These are phyloP conservation scores for Oxyruncus cristatus DNA, from an alignment of 2,113 vertebrate genomes.

Conservation along the genomic window DNA sequence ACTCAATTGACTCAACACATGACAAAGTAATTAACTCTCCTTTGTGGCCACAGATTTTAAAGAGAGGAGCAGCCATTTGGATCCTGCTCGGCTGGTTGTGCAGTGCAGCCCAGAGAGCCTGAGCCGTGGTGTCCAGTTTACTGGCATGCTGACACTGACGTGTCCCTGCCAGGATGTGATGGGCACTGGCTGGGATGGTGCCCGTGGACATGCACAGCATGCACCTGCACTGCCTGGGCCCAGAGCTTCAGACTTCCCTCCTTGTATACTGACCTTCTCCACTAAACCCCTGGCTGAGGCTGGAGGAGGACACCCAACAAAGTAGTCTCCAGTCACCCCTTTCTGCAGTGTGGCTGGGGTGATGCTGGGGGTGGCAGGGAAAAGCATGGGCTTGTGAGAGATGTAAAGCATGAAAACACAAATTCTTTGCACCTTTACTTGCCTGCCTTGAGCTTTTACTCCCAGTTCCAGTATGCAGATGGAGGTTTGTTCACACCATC, in stretches of 20 bases:
- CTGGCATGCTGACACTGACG: accelerated
- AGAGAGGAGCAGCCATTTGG: not conserved
- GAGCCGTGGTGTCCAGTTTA: not conserved
- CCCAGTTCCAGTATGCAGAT: not conserved
- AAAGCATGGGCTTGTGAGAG: not conserved
- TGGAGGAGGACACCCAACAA: not conserved
- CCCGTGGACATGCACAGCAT: not conserved
- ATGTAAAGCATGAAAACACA: not conserved
- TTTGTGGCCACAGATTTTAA: not conserved
- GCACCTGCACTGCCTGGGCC: not conserved
- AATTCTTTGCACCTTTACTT: not conserved
- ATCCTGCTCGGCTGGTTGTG: not conserved
- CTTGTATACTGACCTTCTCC: not conserved
- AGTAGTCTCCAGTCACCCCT: not conserved
- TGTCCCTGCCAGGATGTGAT: not conserved
- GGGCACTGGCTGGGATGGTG: not conserved
- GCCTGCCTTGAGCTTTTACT: not conserved
- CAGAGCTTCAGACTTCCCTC: not conserved
- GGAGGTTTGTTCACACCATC: not conserved
- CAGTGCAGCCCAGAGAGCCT: not conserved
- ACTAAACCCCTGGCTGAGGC: not conserved
- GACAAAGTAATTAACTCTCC: conserved; percentile 5
- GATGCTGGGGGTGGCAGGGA: not conserved
- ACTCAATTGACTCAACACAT: not conserved
- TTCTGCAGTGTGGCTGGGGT: not conserved